These are phyloP conservation scores for Scrobipalpa costella DNA, from an alignment of 2,888 invertebrate genomes.

Conservation along the genomic window DNA sequence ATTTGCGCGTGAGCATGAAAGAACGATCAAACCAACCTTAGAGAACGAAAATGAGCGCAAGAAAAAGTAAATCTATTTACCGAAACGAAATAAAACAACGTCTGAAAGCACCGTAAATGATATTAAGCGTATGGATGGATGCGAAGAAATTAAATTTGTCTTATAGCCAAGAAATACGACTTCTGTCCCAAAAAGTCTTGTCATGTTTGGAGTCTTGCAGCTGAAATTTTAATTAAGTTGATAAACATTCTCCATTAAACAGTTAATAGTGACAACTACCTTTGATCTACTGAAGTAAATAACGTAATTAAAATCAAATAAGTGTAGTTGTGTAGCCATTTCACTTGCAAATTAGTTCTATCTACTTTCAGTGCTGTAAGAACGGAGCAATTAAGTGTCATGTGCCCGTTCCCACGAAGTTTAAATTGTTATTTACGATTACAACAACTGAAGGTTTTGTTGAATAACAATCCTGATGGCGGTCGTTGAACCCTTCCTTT, in stretches of 20 bases:
- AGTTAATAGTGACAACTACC: too few relatives aligned
- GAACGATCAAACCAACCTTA: slow-evolving; percentile 72
- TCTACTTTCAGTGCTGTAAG: neutral
- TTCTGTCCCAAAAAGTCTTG: slow-evolving; percentile 1
- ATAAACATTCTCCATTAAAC: neutral
- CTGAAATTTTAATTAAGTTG: slow-evolving; percentile 14
- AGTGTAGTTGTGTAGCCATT: neutral
- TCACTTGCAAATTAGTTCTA: slow-evolving; percentile 8
- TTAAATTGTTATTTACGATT: slow-evolving; percentile 8
- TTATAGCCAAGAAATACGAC: slow-evolving; percentile 29
- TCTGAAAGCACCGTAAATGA: slow-evolving; percentile 54
- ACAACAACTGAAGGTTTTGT: neutral
- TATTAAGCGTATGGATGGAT: slow-evolving; percentile 56
- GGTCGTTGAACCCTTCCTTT: neutral
- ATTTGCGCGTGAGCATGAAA: slow-evolving; percentile 74
- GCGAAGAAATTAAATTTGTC: slow-evolving; percentile 29
- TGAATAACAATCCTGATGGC: too few relatives aligned
- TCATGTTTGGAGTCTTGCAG: slow-evolving; percentile 11
- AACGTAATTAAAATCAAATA: neutral
- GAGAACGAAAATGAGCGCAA: slow-evolving; percentile 64
- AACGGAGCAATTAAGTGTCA: too few relatives aligned
- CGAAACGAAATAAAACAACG: slow-evolving; percentile 47
- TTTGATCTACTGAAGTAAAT: too few relatives aligned
- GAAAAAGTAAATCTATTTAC: slow-evolving; percentile 60
- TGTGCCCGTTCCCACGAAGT: slow-evolving; percentile 11